Evolutionary conservation across 1,140 invertebrate genomes (phyloP).

Genomic region (Paracyclopina nana): DNA sequence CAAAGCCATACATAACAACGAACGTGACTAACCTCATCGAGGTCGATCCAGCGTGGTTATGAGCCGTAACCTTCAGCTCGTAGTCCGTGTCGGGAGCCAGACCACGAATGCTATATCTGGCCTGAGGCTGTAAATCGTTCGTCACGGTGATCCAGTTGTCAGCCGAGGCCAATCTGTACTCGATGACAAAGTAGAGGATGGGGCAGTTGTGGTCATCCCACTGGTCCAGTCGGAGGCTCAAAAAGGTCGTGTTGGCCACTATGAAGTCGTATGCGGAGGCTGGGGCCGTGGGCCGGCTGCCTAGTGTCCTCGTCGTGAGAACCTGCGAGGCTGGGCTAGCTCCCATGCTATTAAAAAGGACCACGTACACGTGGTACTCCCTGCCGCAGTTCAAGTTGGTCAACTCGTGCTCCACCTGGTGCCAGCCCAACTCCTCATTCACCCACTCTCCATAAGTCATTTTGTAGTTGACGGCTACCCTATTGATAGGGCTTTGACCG

Average conservation of each 20-base stretch:
- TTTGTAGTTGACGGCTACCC: neutral
- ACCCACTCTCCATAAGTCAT: neutral
- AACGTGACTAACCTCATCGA: too few relatives aligned
- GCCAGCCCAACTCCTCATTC: neutral
- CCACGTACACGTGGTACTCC: neutral
- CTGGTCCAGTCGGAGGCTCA: conserved; percentile 62
- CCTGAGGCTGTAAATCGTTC: conserved; percentile 9
- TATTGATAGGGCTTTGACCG: neutral
- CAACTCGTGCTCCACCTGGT: neutral
- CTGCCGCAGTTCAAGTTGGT: neutral
- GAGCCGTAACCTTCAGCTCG: too few relatives aligned
- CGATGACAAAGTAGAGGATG: conserved; percentile 63
- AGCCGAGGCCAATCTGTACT: conserved; percentile 36
- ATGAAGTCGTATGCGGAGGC: too few relatives aligned
- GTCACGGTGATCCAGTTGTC: conserved; percentile 15
- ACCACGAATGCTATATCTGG: neutral
- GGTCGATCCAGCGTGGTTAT: too few relatives aligned
- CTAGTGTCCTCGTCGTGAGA: neutral
- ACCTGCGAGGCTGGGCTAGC: neutral
- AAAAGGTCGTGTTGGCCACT: conserved; percentile 56
- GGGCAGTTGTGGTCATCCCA: conserved; percentile 78
- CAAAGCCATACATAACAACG: too few relatives aligned
- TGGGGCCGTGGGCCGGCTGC: neutral
- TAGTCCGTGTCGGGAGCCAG: too few relatives aligned
- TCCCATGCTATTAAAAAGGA: neutral